These are phyloP conservation scores for Acanthurus tractus DNA, from an alignment of 2,797 vertebrate genomes.

Conservation along the genomic window DNA sequence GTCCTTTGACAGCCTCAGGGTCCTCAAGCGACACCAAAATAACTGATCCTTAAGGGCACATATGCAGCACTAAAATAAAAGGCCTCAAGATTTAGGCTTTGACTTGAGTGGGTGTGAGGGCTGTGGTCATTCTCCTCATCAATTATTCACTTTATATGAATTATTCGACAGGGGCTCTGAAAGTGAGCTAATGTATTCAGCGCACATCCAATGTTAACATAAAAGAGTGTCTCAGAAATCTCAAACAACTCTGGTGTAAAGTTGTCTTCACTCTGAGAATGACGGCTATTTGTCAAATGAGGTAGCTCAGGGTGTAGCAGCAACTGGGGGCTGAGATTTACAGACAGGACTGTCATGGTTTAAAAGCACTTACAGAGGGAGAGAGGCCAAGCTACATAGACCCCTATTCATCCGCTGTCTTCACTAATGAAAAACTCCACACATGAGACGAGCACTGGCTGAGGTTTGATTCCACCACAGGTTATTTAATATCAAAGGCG, in stretches of 20 bases:
- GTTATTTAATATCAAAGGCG: constrained; percentile 80
- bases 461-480: constrained; percentile 71
- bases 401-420: constrained; percentile 85
- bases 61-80: constrained; percentile 68
- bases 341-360: constrained; percentile 78
- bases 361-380: constrained; percentile 75
- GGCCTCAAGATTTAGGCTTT: constrained; percentile 49
- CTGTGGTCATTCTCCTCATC: constrained; percentile 60
- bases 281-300: constrained; percentile 74
- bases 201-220: constrained; percentile 55
- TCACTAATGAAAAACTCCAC: constrained; percentile 82
- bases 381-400: constrained; percentile 80
- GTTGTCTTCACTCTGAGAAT: constrained; percentile 68
- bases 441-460: constrained; percentile 74
- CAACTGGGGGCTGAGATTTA: constrained; percentile 72
- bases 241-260: constrained; percentile 57
- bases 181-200: constrained; percentile 71
- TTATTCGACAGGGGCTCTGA: constrained; percentile 68
- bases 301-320: constrained; percentile 68
- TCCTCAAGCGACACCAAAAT: constrained; percentile 67
- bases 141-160: constrained; percentile 73
- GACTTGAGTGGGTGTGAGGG: constrained; percentile 61
- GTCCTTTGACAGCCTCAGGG: constrained; percentile 61
- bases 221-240: constrained; percentile 63
- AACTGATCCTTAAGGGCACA: constrained; percentile 69